A percentile compares a stretch with the other conserved stretches of the same genome.
These are phyloP conservation scores for Diachasmimorpha longicaudata DNA, from an alignment of 1,140 invertebrate genomes.

Conservation along the genomic window DNA sequence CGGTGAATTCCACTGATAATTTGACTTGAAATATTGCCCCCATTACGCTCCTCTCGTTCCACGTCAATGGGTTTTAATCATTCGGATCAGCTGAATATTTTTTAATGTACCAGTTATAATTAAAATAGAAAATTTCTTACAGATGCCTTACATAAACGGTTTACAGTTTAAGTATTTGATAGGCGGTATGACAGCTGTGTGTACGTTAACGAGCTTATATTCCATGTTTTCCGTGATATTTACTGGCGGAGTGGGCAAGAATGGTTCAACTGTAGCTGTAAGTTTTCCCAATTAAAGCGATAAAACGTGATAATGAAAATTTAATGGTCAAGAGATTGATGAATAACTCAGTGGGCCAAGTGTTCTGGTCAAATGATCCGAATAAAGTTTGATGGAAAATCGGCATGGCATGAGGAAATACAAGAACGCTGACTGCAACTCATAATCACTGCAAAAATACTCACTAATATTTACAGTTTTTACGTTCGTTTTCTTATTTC, in stretches of 20 bases:
- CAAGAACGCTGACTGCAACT: slow-evolving; percentile 36
- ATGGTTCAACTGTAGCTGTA: slow-evolving; percentile 90
- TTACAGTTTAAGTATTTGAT: slow-evolving; percentile 78
- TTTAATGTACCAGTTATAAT: slow-evolving; percentile 7
- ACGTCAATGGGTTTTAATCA: not conserved
- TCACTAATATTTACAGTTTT: slow-evolving; percentile 47
- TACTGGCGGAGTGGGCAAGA: slow-evolving; percentile 94
- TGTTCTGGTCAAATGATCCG: not conserved
- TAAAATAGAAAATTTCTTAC: slow-evolving; percentile 55
- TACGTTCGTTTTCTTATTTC: slow-evolving; percentile 26
- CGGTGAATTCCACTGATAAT: slow-evolving; percentile 26
- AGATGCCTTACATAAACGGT: slow-evolving; percentile 66
- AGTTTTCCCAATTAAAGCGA: slow-evolving; percentile 58
- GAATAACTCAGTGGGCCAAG: not conserved
- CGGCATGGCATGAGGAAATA: slow-evolving; percentile 60
- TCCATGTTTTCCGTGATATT: slow-evolving; percentile 80
- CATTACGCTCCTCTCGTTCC: not conserved
- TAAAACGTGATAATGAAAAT: slow-evolving; percentile 38
- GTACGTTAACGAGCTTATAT: slow-evolving; percentile 72
- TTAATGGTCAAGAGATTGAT: not conserved
- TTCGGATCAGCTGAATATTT: not conserved
- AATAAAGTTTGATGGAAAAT: slow-evolving; percentile 36
- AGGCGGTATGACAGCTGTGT: slow-evolving; percentile 73
- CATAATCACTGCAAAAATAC: slow-evolving; percentile 24
- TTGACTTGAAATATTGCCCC: slow-evolving; percentile 4